phyloP scores from a whole-genome alignment of 2,888 invertebrate species.

The Drosophila merina region DNA sequence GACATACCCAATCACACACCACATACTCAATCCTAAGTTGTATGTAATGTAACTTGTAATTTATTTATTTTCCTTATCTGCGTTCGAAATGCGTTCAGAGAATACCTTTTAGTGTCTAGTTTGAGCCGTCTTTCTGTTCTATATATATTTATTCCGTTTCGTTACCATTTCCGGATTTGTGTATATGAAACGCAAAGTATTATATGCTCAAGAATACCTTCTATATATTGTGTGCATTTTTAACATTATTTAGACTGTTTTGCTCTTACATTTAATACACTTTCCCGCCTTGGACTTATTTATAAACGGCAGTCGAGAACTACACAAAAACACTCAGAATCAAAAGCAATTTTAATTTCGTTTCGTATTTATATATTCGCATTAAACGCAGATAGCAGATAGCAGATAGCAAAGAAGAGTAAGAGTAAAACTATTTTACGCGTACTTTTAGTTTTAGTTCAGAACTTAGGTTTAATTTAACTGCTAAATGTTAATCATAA shows the following conservation, averaged over 20 bases:
- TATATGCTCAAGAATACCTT: constrained; percentile 68
- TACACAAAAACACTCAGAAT: constrained; percentile 27
- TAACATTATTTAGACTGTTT: constrained; percentile 30
- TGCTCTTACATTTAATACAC: constrained; percentile 17
- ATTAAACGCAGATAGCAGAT: constrained; percentile 24
- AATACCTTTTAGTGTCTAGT: constrained; percentile 27
- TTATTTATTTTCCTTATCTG: constrained; percentile 62
- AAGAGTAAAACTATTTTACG: constrained; percentile 53
- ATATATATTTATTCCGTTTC: constrained; percentile 9
- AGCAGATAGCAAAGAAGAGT: constrained; percentile 10
- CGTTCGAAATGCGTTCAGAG: constrained; percentile 29
- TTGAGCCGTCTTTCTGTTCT: constrained; percentile 38
- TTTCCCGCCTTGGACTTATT: constrained; percentile 2
- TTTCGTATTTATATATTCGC: constrained; percentile 21
- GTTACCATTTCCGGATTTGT: constrained; percentile 27
- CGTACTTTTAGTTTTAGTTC: constrained; percentile 57
- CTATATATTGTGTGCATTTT: constrained; percentile 30
- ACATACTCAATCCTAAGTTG: constrained; percentile 65
- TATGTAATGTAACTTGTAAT: constrained; percentile 70
- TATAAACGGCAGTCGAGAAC: constrained; percentile 21
- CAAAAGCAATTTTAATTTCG: constrained; percentile 42
- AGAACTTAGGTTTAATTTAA: constrained; percentile 35
- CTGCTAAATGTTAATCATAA: constrained; percentile 30
- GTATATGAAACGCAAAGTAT: constrained; percentile 62
- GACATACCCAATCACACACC: constrained; percentile 55